Conservation (phyloP, 2,113 vertebrate species). For the Lepus timidus region DNA sequence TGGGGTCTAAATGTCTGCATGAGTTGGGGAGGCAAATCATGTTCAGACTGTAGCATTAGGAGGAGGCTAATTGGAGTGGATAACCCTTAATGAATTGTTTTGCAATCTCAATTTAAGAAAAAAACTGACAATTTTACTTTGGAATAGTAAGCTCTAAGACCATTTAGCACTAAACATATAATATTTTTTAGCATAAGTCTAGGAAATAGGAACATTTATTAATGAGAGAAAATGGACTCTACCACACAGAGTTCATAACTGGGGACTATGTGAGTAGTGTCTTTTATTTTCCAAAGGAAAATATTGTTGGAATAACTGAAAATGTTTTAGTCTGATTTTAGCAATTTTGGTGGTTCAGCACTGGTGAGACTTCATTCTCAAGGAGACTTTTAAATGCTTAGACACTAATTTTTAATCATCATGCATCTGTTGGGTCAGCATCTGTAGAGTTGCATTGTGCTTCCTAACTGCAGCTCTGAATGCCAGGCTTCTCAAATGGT, state of each 20-base stretch:
- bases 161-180: conserved; percentile 55
- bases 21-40: no score
- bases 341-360: conserved; percentile 30
- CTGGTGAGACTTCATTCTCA: conserved; percentile 35
- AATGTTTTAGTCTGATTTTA: conserved; percentile 49
- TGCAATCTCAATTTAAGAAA: conserved; percentile 5
- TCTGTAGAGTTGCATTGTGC: neutral
- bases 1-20: no score
- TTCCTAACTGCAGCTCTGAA: conserved; percentile 44
- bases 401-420: conserved; percentile 43
- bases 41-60: no score
- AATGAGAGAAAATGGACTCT: conserved; percentile 57
- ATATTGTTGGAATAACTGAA: conserved; percentile 37
- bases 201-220: conserved; percentile 62
- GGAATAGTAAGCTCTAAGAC: conserved; percentile 29
- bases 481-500: conserved; percentile 35
- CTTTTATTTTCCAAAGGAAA: conserved; percentile 71
- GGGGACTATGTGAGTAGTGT: conserved; percentile 56
- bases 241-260: conserved; percentile 20
- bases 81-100: conserved; percentile 48
- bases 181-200: conserved; percentile 54
- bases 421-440: neutral
- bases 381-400: conserved; percentile 58
- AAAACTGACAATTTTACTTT: conserved; percentile 49
- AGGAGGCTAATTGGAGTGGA: conserved; percentile 17